Conservation (phyloP, 2,797 vertebrate genomes). For the Malurus splendens region DNA sequence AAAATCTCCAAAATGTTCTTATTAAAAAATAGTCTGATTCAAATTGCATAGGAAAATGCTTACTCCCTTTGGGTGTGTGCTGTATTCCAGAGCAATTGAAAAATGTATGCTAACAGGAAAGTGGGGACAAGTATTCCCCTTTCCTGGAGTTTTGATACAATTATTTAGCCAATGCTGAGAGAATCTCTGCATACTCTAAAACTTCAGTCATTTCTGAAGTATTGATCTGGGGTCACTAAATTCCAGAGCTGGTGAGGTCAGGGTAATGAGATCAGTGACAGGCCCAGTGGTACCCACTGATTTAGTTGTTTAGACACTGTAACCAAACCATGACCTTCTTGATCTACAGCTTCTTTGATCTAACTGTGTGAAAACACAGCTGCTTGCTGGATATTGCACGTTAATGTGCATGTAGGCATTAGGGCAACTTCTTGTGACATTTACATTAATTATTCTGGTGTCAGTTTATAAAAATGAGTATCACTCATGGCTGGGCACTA, state of each 20-base stretch:
- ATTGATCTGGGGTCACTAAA: constrained; percentile 31
- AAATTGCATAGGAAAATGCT: background rate
- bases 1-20: background rate
- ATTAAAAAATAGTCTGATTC: background rate
- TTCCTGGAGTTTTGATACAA: background rate
- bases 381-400: background rate
- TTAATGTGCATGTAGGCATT: background rate
- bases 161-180: background rate
- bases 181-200: constrained; percentile 7
- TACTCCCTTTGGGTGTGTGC: background rate
- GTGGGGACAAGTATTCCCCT: background rate
- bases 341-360: constrained; percentile 45
- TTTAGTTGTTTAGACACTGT: constrained; percentile 50
- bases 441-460: background rate
- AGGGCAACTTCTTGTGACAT: background rate
- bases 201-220: constrained; percentile 41
- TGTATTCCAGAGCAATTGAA: background rate
- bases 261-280: constrained; percentile 40
- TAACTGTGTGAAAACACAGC: constrained; percentile 45
- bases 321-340: constrained; percentile 49
- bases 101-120: background rate
- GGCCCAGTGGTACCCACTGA: constrained; percentile 27
- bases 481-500: background rate
- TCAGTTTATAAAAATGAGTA: background rate
- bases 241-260: constrained; percentile 43